phyloP scores from a whole-genome alignment of 2,797 vertebrate species.

The Brachymystax lenok region DNA sequence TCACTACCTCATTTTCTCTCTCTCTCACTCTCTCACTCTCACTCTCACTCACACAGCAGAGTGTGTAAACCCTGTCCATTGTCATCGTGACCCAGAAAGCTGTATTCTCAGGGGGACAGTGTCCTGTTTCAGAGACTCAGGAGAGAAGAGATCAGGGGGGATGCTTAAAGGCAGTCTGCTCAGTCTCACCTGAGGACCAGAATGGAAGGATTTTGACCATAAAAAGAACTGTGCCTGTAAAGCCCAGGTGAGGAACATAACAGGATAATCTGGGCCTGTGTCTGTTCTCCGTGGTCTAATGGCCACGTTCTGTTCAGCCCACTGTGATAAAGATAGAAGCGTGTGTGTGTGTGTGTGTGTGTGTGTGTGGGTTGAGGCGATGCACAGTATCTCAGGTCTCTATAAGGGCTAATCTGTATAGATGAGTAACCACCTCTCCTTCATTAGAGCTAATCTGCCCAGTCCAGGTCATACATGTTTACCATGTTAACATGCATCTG shows the following conservation, averaged over 20 bases:
- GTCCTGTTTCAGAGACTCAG: slow-evolving; percentile 44
- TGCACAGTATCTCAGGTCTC: no score
- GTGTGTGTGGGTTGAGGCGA: no score
- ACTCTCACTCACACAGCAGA: not conserved
- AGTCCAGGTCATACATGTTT: not conserved
- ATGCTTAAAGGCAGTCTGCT: not conserved
- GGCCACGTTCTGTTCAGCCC: not conserved
- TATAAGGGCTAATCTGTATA: no score
- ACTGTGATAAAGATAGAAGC: not conserved
- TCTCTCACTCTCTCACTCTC: not conserved
- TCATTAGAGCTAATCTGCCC: no score
- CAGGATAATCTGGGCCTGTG: not conserved
- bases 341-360: no score
- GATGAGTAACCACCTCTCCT: no score
- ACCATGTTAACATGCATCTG: not conserved
- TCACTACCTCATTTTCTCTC: not conserved
- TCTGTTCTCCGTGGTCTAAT: not conserved
- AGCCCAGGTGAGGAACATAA: not conserved
- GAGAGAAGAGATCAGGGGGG: not conserved
- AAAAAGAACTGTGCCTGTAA: not conserved
- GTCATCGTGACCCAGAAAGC: slow-evolving; percentile 52
- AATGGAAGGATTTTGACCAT: not conserved
- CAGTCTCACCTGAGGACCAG: not conserved
- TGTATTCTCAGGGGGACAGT: slow-evolving; percentile 43
- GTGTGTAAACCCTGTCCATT: slow-evolving; percentile 36